A percentile compares a stretch with the other conserved stretches of the same genome.
phyloP scores from a whole-genome alignment of 2,888 invertebrate species.

The Machimus atricapillus region DNA sequence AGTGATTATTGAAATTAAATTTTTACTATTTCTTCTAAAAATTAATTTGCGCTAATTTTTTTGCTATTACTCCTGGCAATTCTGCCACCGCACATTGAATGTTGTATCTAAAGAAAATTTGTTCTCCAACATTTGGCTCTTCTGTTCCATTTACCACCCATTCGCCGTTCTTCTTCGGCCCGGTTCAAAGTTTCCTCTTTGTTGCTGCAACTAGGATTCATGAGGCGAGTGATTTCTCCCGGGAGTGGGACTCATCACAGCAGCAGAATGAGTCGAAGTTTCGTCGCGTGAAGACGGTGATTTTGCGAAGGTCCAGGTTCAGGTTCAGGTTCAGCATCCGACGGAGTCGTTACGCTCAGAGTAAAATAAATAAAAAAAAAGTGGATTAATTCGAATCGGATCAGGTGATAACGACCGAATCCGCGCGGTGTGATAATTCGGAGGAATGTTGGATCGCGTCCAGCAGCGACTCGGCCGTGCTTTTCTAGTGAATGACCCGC shows the following conservation, averaged over 20 bases:
- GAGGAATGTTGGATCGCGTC: not conserved
- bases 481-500: not conserved
- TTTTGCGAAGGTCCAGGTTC: not conserved
- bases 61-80: not conserved
- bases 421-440: not conserved
- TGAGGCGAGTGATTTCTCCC: not conserved
- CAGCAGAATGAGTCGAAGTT: not conserved
- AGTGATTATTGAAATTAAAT: too few species aligned
- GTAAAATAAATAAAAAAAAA: not conserved
- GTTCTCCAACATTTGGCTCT: not conserved
- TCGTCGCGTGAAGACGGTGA: not conserved
- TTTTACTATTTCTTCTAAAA: too few species aligned
- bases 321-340: too few species aligned
- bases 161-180: not conserved
- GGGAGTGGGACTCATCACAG: too few species aligned
- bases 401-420: not conserved
- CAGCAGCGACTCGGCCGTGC: not conserved
- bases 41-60: not conserved
- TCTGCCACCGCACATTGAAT: not conserved
- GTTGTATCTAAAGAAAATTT: not conserved
- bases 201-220: not conserved
- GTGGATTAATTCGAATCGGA: not conserved
- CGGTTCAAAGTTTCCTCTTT: not conserved
- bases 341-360: not conserved
- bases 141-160: not conserved